Evolutionary conservation across 1,140 invertebrate genomes (phyloP).

Genomic region (Zaprionus davidi): DNA sequence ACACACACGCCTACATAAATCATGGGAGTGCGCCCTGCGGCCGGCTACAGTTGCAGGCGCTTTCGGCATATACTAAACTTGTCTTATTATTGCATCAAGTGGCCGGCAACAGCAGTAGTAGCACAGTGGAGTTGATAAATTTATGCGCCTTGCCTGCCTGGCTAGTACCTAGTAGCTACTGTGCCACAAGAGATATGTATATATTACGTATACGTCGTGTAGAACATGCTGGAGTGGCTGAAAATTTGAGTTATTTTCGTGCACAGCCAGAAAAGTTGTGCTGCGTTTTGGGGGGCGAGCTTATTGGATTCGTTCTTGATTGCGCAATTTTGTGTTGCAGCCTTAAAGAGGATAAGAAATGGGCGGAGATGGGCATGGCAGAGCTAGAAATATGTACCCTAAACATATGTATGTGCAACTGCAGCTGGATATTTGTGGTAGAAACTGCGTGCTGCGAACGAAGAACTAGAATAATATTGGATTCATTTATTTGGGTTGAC

Average conservation of each 20-base stretch:
- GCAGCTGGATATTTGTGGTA: not conserved
- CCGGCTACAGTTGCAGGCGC: conserved; percentile 53
- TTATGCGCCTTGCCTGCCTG: conserved; percentile 13
- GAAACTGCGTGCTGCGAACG: not conserved
- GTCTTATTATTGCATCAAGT: conserved; percentile 77
- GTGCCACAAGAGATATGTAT: conserved; percentile 32
- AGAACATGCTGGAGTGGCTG: conserved; percentile 7
- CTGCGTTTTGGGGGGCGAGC: not conserved
- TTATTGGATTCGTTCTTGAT: not conserved
- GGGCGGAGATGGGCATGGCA: not conserved
- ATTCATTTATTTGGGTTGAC: too few species aligned
- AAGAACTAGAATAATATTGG: too few species aligned
- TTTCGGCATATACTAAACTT: conserved; percentile 59
- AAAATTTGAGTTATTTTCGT: conserved; percentile 34
- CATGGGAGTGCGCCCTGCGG: conserved; percentile 32
- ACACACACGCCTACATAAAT: conserved; percentile 44
- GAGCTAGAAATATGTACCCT: not conserved
- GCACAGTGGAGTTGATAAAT: conserved; percentile 26
- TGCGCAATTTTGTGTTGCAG: not conserved
- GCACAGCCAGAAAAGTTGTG: conserved; percentile 3
- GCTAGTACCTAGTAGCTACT: not conserved
- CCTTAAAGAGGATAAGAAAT: not conserved
- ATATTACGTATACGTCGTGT: conserved; percentile 34
- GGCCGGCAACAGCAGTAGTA: conserved; percentile 32
- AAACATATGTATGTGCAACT: not conserved